Evolutionary conservation across 2,888 invertebrate genomes (phyloP).

Genomic region (Chironomus tentans): DNA sequence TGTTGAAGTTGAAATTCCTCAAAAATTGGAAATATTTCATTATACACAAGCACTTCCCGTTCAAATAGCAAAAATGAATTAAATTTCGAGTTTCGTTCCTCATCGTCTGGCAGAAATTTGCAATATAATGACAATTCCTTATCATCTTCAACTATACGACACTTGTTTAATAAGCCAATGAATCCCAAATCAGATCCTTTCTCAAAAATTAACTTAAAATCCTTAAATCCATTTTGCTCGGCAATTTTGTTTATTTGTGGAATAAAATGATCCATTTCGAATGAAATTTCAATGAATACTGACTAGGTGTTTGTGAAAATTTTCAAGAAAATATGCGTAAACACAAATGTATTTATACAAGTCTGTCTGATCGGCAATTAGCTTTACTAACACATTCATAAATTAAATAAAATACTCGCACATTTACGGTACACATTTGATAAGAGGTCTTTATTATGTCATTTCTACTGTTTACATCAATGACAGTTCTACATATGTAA

Average conservation of each 20-base stretch:
- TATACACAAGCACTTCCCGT: slow-evolving; percentile 17
- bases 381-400: too few species aligned
- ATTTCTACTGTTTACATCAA: too few species aligned
- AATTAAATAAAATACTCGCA: too few species aligned
- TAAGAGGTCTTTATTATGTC: too few species aligned
- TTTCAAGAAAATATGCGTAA: too few species aligned
- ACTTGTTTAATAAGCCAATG: slow-evolving; percentile 5
- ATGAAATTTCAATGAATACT: neutral
- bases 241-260: neutral
- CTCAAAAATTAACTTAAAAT: neutral
- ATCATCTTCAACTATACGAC: slow-evolving; percentile 6
- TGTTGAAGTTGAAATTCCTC: slow-evolving; percentile 9
- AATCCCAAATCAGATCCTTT: slow-evolving; percentile 27
- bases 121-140: neutral
- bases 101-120: slow-evolving; percentile 16
- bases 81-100: slow-evolving; percentile 2
- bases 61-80: slow-evolving; percentile 11
- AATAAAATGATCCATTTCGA: neutral
- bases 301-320: too few species aligned
- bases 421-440: too few species aligned
- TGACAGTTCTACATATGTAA: too few species aligned
- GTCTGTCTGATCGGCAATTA: too few species aligned
- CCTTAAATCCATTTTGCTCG: neutral
- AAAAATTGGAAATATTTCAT: slow-evolving; percentile 11
- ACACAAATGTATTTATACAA: too few species aligned